Base-by-base conservation (phyloP, 2,888 invertebrate genomes). In the Archips crataeganus region DNA sequence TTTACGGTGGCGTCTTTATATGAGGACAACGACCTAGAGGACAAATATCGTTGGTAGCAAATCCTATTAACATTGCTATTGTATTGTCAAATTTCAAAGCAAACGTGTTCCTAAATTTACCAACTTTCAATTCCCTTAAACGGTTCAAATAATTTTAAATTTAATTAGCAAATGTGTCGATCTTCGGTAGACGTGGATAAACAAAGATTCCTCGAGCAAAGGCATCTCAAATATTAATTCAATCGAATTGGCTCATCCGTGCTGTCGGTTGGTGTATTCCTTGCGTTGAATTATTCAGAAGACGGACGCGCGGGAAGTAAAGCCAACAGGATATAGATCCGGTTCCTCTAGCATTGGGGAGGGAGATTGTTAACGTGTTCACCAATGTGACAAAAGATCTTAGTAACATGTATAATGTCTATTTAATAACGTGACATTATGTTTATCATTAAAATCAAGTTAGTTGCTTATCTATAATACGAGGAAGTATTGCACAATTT, bases 271-370 rank as follows among this genome's bases (percentile, higher is more conserved):
- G 45, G 66, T 80, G 84, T 84, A 82, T 83, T 83, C 82, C 75
- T 54, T 74, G 85, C 39, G 62, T 45, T 91, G 89, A 88, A 93
- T 92, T 82, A 92, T 93, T 89, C 89, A 91, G 71, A n/a, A 71
- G 78, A 75, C 78, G 79, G 76, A 75, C 80, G 78, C 77, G 82
- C 81, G 84, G 88, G 87, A 87, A 85, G 85, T 85, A 80, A 78
- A 79, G 76, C 79, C 79, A 83, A 84, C 91, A 89, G 93, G 93
- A 93, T 89, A 91, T 80, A 90, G 88, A 91, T 93, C 92, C 93
- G 92, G 92, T 92, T 87, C 86, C 87, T 85, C 84, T 79, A 77
- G 42, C 66, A 49, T 39, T 42, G 11, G 39, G 15, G 34, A 36
- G 8, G 51, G 57, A 64, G 57, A 51, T 15, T 34, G 59, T 39